These are phyloP conservation scores for Globodera ellingtonae DNA, from an alignment of 1,140 invertebrate species.

Conservation along the genomic window DNA sequence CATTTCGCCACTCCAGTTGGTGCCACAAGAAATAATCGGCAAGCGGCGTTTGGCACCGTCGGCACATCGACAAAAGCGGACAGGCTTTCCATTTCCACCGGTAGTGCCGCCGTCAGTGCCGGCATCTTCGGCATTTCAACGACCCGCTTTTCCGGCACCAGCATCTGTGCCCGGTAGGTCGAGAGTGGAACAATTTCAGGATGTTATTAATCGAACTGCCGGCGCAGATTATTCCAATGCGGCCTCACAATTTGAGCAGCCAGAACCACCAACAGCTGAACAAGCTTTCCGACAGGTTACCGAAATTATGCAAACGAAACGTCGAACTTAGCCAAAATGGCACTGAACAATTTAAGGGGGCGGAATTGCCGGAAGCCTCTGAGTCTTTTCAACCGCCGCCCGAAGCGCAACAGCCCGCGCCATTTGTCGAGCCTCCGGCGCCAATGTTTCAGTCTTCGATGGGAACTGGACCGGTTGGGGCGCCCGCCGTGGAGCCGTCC, in stretches of 20 bases:
- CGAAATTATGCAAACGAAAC: background rate
- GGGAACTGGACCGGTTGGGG: background rate
- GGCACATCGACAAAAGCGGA: background rate
- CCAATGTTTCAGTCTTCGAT: background rate
- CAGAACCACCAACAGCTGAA: background rate
- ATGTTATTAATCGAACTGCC: background rate
- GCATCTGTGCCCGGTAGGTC: background rate
- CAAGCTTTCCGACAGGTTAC: background rate
- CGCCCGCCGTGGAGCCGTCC: background rate
- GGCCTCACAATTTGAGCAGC: background rate
- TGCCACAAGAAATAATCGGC: constrained; percentile 15
- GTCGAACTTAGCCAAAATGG: too few relatives aligned
- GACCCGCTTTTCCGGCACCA: background rate
- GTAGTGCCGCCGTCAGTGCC: background rate
- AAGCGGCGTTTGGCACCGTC: constrained; percentile 39
- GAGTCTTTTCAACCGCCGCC: background rate
- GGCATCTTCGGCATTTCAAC: background rate
- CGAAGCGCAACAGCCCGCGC: background rate
- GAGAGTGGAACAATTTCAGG: background rate
- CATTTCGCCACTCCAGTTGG: background rate
- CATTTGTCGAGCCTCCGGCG: background rate
- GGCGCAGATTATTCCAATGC: background rate
- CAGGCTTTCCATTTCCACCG: background rate
- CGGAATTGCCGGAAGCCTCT: background rate
- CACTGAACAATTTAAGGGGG: background rate